phyloP scores from a whole-genome alignment of 2,113 vertebrate genomes.

The Apodemus sylvaticus region DNA sequence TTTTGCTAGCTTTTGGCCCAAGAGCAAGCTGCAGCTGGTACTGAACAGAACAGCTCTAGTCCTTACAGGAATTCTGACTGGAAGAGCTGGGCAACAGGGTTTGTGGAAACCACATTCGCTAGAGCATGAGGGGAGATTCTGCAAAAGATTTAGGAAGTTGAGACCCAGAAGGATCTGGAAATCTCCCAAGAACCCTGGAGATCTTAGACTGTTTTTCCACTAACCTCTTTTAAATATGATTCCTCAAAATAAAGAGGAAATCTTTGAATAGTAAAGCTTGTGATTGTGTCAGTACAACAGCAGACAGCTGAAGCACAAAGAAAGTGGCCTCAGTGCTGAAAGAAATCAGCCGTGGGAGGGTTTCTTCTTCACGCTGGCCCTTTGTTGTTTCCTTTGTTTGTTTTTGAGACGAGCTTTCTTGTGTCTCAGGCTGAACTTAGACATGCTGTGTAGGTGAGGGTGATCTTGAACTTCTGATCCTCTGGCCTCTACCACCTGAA shows the following conservation, averaged over 20 bases:
- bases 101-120: background rate
- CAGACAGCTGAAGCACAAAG: background rate
- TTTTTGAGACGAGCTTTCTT: background rate
- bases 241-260: slow-evolving; percentile 1
- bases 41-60: background rate
- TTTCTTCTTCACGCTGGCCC: background rate
- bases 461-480: no score
- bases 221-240: background rate
- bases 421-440: background rate
- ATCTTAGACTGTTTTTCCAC: background rate
- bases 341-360: background rate
- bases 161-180: background rate
- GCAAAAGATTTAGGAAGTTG: background rate
- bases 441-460: no score
- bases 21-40: background rate
- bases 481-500: background rate
- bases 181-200: background rate
- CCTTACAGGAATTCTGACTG: background rate
- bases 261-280: background rate
- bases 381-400: background rate
- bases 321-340: background rate
- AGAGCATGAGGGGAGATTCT: background rate
- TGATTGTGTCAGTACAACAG: no score
- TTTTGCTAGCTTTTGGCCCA: background rate
- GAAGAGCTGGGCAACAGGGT: background rate